These are phyloP conservation scores for Lateolabrax maculatus DNA, from an alignment of 2,797 vertebrate species.

Conservation along the genomic window DNA sequence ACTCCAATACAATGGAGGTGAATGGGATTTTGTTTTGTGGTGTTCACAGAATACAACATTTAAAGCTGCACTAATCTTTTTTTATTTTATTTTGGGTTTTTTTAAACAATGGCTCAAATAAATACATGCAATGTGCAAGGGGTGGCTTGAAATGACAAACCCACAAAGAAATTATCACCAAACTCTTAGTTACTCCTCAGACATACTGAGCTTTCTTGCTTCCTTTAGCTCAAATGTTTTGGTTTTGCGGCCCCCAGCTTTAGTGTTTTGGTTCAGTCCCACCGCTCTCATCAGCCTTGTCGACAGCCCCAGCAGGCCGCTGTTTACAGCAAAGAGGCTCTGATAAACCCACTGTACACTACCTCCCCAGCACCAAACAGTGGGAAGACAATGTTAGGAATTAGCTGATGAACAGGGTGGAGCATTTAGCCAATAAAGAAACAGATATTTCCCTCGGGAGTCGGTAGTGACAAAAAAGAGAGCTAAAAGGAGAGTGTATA, in stretches of 20 bases:
- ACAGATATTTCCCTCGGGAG: background rate
- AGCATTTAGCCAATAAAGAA: background rate
- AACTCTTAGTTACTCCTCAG: background rate
- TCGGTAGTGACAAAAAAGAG: background rate
- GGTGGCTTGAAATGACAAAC: background rate
- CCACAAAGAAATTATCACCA: too few relatives aligned
- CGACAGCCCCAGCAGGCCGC: background rate
- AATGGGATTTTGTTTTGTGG: background rate
- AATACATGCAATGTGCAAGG: background rate
- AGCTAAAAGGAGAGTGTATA: background rate
- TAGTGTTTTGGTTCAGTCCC: background rate
- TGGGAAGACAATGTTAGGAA: background rate
- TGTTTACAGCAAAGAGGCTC: background rate
- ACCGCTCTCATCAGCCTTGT: background rate
- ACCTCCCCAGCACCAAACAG: background rate
- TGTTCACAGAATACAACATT: background rate
- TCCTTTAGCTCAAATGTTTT: constrained; percentile 5
- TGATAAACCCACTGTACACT: background rate
- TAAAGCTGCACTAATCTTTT: background rate
- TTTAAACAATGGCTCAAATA: background rate
- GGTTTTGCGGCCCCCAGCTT: background rate
- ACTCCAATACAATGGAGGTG: background rate
- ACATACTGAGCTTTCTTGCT: background rate
- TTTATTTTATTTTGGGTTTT: background rate
- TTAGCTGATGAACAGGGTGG: background rate